These are phyloP conservation scores for Delichon dasypus DNA, from an alignment of 2,797 vertebrate species.

Conservation along the genomic window DNA sequence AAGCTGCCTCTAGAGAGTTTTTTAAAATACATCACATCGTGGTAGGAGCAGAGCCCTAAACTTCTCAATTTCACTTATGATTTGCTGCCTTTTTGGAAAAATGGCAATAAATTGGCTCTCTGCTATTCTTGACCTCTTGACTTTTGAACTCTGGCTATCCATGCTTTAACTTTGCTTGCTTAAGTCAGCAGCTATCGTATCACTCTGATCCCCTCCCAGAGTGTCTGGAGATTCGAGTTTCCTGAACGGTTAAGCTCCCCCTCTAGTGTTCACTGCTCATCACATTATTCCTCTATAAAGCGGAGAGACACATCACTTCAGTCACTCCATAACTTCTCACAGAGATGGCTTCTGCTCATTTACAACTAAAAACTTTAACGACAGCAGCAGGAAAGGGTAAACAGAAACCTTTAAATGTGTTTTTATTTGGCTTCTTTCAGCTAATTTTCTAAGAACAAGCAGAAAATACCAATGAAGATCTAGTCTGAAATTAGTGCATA, in stretches of 20 bases:
- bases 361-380: neutral
- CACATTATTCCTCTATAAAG: slow-evolving; percentile 72
- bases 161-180: slow-evolving; percentile 78
- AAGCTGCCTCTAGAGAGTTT: slow-evolving; percentile 86
- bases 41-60: slow-evolving; percentile 79
- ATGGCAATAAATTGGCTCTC: slow-evolving; percentile 84
- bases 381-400: neutral
- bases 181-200: slow-evolving; percentile 73
- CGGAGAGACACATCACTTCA: slow-evolving; percentile 35
- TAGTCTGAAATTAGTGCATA: neutral
- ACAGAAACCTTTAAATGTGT: neutral
- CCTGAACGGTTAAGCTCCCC: slow-evolving; percentile 93
- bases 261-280: slow-evolving; percentile 93
- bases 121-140: slow-evolving; percentile 80
- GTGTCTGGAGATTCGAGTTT: slow-evolving; percentile 73
- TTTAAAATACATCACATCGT: slow-evolving; percentile 84
- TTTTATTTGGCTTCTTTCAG: neutral
- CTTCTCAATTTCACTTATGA: slow-evolving; percentile 76
- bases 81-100: slow-evolving; percentile 76
- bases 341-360: slow-evolving; percentile 12
- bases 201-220: slow-evolving; percentile 77
- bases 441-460: neutral
- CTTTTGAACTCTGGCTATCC: slow-evolving; percentile 85
- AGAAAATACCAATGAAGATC: neutral
- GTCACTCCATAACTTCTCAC: slow-evolving; percentile 43